Conservation (phyloP, 2,113 vertebrate species). For the Epinephelus lanceolatus region DNA sequence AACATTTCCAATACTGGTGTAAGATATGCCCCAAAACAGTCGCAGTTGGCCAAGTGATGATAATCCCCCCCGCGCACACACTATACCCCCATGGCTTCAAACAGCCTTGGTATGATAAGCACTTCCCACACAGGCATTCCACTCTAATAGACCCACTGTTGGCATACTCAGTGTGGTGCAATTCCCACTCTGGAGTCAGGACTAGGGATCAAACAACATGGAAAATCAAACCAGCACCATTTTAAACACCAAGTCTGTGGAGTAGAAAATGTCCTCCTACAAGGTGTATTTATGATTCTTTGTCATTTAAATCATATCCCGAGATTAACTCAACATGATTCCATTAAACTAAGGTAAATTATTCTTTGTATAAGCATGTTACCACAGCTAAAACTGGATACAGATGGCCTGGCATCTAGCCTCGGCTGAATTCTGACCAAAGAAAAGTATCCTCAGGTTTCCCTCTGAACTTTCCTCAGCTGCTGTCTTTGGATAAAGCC, state of each 20-base stretch:
- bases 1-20: constrained; percentile 25
- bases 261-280: background rate
- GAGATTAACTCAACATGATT: background rate
- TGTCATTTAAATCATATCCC: constrained; percentile 7
- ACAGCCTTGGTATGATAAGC: constrained; percentile 62
- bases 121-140: constrained; percentile 61
- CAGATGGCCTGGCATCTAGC: background rate
- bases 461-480: constrained; percentile 18
- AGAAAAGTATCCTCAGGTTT: constrained; percentile 22
- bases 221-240: constrained; percentile 25
- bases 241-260: background rate
- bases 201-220: constrained; percentile 38
- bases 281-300: background rate
- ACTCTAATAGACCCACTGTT: constrained; percentile 40
- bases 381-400: background rate
- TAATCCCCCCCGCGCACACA: constrained; percentile 39
- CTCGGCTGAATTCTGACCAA: background rate
- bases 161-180: constrained; percentile 38
- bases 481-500: background rate
- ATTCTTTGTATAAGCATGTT: background rate
- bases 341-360: background rate
- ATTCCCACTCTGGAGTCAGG: constrained; percentile 34
- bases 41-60: constrained; percentile 53
- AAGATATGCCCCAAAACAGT: constrained; percentile 37
- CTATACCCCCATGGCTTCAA: constrained; percentile 60